Evolutionary conservation across 2,113 vertebrate species (phyloP).

Genomic region (Orycteropus afer): DNA sequence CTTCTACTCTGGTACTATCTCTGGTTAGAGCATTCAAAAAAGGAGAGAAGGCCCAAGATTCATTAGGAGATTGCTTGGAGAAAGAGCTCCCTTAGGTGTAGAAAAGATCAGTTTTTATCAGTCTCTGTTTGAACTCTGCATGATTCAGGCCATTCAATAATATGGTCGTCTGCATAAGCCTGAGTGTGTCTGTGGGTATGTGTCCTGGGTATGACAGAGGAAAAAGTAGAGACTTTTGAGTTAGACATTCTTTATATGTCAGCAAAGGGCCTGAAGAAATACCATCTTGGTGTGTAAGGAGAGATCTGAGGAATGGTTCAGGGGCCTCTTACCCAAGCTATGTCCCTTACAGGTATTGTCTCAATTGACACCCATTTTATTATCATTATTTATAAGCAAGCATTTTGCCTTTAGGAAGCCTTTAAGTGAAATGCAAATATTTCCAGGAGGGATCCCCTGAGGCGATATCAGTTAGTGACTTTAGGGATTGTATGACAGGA

Average conservation of each 20-base stretch:
- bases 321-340: not conserved
- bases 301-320: not conserved
- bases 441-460: not conserved
- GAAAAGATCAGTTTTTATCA: no score
- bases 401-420: not conserved
- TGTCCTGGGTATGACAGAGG: not conserved
- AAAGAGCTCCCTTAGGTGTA: no score
- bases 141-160: not conserved
- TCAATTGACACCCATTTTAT: not conserved
- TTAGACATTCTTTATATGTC: not conserved
- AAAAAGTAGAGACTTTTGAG: not conserved
- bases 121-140: not conserved
- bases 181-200: not conserved
- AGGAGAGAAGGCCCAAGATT: no score
- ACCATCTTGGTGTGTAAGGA: not conserved
- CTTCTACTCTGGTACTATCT: no score
- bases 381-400: not conserved
- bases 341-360: not conserved
- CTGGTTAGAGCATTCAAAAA: no score
- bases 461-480: not conserved
- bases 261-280: not conserved
- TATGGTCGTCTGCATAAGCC: not conserved
- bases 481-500: not conserved
- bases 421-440: conserved; percentile 14
- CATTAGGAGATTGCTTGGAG: no score